These are phyloP conservation scores for Rhea americana DNA, from an alignment of 2,113 vertebrate genomes.

Conservation along the genomic window DNA sequence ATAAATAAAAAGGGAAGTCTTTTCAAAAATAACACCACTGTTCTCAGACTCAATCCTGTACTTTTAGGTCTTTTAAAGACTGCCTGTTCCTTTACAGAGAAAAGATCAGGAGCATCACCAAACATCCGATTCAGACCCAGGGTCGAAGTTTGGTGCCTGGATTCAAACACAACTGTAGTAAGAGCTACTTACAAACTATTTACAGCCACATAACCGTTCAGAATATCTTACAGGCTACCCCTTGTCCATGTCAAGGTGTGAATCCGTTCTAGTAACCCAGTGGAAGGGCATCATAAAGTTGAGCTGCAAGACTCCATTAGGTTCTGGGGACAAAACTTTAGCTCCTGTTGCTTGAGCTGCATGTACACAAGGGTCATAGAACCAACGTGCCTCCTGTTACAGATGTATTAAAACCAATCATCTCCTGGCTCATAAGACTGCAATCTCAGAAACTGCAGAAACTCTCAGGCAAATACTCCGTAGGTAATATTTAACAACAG, in stretches of 20 bases:
- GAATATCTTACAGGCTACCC: background rate
- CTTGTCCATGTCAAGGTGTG: background rate
- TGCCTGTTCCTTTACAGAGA: background rate
- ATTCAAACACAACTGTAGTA: background rate
- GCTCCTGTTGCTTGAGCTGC: background rate
- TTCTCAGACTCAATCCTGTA: background rate
- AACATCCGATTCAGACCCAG: background rate
- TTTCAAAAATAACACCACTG: background rate
- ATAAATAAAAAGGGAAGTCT: background rate
- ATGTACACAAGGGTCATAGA: background rate
- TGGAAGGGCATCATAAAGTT: too few relatives aligned
- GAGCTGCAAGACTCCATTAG: background rate
- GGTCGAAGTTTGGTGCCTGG: fast-evolving
- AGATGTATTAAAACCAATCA: background rate
- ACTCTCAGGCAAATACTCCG: background rate
- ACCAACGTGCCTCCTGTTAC: background rate
- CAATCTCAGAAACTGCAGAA: background rate
- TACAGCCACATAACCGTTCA: background rate
- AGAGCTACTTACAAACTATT: background rate
- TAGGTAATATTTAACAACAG: fast-evolving
- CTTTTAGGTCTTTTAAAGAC: fast-evolving
- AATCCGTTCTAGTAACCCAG: background rate
- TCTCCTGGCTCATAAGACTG: fast-evolving
- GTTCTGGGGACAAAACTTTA: background rate
- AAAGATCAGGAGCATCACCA: background rate